A percentile compares a stretch with the other conserved stretches of the same genome.
phyloP scores from a whole-genome alignment of 2,797 vertebrate genomes.

The Halcyon leucocephala region DNA sequence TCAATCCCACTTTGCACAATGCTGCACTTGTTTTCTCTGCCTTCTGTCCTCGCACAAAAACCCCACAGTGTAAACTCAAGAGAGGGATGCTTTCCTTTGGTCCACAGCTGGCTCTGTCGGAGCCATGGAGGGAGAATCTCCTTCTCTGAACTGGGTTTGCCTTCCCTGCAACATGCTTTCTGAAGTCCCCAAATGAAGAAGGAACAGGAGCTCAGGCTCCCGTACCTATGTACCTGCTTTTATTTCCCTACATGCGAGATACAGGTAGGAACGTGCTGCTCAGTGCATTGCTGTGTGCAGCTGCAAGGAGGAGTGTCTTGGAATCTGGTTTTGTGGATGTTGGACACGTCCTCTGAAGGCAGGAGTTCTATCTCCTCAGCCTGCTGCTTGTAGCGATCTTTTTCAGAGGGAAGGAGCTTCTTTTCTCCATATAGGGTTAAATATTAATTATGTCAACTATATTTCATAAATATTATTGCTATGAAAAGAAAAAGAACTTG shows the following conservation, averaged over 20 bases:
- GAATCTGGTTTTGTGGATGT: neutral
- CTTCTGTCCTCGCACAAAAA: neutral
- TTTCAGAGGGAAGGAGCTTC: neutral
- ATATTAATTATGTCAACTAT: rapidly evolving
- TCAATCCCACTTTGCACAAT: neutral
- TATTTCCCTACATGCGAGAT: neutral
- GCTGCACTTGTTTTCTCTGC: neutral
- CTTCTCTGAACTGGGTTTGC: neutral
- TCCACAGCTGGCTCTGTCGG: neutral
- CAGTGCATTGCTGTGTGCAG: neutral
- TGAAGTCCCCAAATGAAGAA: neutral
- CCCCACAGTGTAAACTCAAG: rapidly evolving
- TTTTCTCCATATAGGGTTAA: neutral
- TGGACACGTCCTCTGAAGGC: neutral
- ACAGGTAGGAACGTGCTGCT: neutral
- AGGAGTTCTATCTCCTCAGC: neutral
- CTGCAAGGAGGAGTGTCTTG: neutral
- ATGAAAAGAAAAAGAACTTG: neutral
- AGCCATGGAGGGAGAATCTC: neutral
- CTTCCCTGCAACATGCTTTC: neutral
- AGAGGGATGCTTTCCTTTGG: neutral
- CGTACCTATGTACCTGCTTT: rapidly evolving
- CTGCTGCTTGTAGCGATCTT: neutral
- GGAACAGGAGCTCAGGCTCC: neutral
- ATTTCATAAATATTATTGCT: neutral